Evolutionary conservation across 2,797 vertebrate genomes (phyloP).

Genomic region (Sebastes dallii): DNA sequence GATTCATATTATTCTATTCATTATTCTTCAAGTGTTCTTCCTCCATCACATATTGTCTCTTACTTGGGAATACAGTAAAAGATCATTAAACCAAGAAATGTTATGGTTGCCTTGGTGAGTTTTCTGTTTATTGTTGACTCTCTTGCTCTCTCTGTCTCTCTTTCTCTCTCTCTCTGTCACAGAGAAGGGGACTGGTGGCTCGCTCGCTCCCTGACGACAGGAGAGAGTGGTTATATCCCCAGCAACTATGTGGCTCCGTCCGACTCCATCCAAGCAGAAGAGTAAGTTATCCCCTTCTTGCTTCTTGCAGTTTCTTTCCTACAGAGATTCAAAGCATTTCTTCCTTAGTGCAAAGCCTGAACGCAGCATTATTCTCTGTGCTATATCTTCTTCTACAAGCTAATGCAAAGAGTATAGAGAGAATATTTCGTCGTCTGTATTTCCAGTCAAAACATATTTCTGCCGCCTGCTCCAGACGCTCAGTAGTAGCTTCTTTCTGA

Average conservation of each 20-base stretch:
- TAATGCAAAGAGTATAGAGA: neutral
- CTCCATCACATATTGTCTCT: neutral
- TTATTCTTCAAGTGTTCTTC: neutral
- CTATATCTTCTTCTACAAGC: neutral
- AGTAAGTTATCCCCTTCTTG: conserved; percentile 79
- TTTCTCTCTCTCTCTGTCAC: conserved; percentile 87
- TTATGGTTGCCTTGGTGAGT: neutral
- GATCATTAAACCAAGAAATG: neutral
- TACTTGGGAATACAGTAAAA: neutral
- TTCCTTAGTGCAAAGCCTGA: conserved; percentile 3
- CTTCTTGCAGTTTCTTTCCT: conserved; percentile 6
- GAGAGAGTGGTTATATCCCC: conserved; percentile 98
- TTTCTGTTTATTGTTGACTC: conserved; percentile 2
- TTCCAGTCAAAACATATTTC: conserved; percentile 8
- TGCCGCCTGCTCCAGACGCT: conserved; percentile 28
- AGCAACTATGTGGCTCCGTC: conserved; percentile 99
- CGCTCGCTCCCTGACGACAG: conserved; percentile 94
- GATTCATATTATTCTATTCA: neutral
- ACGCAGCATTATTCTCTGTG: neutral
- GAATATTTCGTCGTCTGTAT: neutral
- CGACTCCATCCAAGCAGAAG: conserved; percentile 99
- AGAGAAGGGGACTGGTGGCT: conserved; percentile 99
- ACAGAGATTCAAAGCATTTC: neutral
- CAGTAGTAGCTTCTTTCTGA: conserved; percentile 44
- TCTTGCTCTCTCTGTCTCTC: conserved; percentile 43